Evolutionary conservation across 2,113 vertebrate genomes (phyloP), one percentile per base, ranked within the genome.

Genomic region (Nanorana parkeri): DNA sequence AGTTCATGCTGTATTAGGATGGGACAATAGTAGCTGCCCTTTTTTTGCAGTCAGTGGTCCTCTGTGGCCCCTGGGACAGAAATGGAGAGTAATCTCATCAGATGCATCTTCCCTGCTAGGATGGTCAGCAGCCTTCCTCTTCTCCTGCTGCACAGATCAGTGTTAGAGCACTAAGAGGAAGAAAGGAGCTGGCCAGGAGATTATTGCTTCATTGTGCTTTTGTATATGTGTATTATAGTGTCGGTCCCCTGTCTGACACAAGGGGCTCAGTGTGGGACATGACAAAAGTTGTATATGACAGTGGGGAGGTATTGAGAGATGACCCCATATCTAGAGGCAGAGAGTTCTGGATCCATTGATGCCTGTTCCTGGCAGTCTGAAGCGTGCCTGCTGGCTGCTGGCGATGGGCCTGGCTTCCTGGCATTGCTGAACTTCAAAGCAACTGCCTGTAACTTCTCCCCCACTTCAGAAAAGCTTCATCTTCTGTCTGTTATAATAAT

Each of bases 181-280:
- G 93, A 93, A 97, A 96, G 92, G 95, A 90, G 87, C 93, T 88
- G 94, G 90, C 93, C 90, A 92, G 95, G 95, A 95, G 95, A 95
- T 96, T 94, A 95, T 95, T 95, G 93, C 89, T 92, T 91, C 95
- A 96, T 99, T 99, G 96, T 96, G 95, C 94, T 93, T 91, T 98
- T 98, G 94, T 93, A 86, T 89, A 90, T 89, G 88, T 87, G 93
- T 78, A 93, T 94, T 94, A 94, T 93, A 86, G 87, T 90, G 88
- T 90, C 86, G 15, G 90, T 90, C 90, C 66, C 89, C 65, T 20
- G 91, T 91, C 65, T 91, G 91, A 94, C 94, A 95, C 89, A 86
- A 85, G 84, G 86, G 88, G 88, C 85, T 95, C 92, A 95, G 93
- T 94, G 92, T 84, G 77, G 88, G 92, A 95, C 94, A 94, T 92